These are phyloP conservation scores for Nesidiocoris tenuis DNA, from an alignment of 2,888 invertebrate genomes.

Conservation along the genomic window DNA sequence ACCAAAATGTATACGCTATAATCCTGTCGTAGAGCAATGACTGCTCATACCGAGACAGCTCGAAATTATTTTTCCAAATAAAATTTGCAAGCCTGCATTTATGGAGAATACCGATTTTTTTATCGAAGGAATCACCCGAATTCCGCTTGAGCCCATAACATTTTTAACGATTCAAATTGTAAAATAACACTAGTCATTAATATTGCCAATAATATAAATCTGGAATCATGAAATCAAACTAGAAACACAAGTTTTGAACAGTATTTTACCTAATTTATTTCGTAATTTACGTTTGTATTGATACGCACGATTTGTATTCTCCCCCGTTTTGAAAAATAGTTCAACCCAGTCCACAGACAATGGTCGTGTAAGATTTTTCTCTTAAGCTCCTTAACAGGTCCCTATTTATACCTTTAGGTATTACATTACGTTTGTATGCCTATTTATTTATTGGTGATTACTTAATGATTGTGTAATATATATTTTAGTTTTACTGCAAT, in stretches of 20 bases:
- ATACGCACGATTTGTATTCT: conserved; percentile 2
- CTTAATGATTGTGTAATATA: conserved; percentile 31
- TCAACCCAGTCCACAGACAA: conserved; percentile 14
- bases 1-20: no score
- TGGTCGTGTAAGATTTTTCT: conserved; percentile 23
- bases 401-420: conserved; percentile 26
- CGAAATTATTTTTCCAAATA: no score
- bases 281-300: conserved; percentile 19
- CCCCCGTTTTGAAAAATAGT: conserved; percentile 19
- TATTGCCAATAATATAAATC: conserved; percentile 26
- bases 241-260: conserved; percentile 19
- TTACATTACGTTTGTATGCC: conserved; percentile 19
- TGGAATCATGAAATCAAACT: conserved; percentile 26
- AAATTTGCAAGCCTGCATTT: no score
- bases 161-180: no score
- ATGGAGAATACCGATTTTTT: no score
- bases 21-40: no score
- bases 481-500: conserved; percentile 24
- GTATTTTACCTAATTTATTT: conserved; percentile 31
- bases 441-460: conserved; percentile 35
- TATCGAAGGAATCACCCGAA: no score
- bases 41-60: no score
- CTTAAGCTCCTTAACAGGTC: conserved; percentile 8
- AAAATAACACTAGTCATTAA: conserved; percentile 36
- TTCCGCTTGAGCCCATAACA: no score